Conservation (phyloP, 1,140 invertebrate genomes). For the Lordiphosa clarofinis region DNA sequence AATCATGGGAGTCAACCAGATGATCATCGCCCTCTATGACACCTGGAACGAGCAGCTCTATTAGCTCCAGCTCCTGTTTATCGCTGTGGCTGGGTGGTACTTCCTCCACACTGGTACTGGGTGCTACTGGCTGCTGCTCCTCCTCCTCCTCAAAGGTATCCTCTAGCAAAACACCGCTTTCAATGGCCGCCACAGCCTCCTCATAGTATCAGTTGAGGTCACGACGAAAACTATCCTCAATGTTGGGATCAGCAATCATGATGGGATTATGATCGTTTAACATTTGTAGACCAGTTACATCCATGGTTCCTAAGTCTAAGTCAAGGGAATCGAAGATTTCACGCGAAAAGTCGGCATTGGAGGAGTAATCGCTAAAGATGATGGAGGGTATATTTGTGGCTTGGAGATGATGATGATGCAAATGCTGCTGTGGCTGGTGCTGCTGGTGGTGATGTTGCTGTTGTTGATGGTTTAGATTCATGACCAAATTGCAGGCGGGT, state of each 20-base stretch:
- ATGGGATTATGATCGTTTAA: conserved; percentile 89
- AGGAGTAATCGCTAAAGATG: conserved; percentile 88
- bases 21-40: conserved; percentile 49
- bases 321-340: conserved; percentile 83
- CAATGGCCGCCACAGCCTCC: conserved; percentile 79
- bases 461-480: conserved; percentile 45
- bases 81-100: conserved; percentile 47
- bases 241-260: conserved; percentile 90
- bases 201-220: conserved; percentile 83
- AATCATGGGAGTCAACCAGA: conserved; percentile 60
- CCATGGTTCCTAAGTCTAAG: conserved; percentile 86
- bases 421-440: conserved; percentile 39
- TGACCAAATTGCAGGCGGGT: conserved; percentile 58
- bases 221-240: conserved; percentile 93
- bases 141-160: conserved; percentile 65
- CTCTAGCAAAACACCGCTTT: conserved; percentile 74
- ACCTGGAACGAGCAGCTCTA: conserved; percentile 58
- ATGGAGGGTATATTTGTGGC: conserved; percentile 94
- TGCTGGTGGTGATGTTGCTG: conserved; percentile 51
- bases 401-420: conserved; percentile 35
- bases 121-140: conserved; percentile 23
- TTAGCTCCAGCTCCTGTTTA: conserved; percentile 53
- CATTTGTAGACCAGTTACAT: conserved; percentile 93
- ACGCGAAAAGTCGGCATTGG: conserved; percentile 83
- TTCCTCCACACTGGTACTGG: conserved; percentile 20